Evolutionary conservation across 2,797 vertebrate species (phyloP).

Genomic region (Pelochelys cantorii): DNA sequence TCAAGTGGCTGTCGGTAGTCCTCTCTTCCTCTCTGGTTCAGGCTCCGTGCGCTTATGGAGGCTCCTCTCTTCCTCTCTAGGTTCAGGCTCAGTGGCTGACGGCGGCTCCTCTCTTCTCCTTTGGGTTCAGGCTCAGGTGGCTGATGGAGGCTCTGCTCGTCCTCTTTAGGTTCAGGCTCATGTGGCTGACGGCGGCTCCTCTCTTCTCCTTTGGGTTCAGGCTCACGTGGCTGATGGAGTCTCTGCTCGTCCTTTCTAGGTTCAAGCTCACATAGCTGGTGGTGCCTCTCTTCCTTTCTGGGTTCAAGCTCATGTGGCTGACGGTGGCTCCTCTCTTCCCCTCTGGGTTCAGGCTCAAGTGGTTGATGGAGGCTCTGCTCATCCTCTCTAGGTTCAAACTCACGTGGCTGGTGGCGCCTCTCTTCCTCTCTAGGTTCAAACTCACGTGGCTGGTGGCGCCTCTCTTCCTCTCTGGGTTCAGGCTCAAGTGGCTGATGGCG

Average conservation of each 20-base stretch:
- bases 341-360: fast-evolving
- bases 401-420: fast-evolving
- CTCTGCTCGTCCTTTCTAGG: not conserved
- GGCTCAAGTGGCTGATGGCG: not conserved
- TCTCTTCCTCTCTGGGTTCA: fast-evolving
- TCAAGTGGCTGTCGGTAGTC: fast-evolving
- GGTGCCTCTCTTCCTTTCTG: not conserved
- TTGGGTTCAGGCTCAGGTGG: not conserved
- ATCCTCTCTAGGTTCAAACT: not conserved
- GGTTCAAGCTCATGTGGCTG: not conserved
- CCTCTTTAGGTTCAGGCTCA: not conserved
- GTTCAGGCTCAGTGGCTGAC: not conserved
- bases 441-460: not conserved
- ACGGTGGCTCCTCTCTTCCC: fast-evolving
- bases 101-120: not conserved
- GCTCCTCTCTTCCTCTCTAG: fast-evolving
- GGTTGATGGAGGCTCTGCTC: not conserved
- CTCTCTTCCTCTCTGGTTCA: fast-evolving
- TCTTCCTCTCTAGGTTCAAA: not conserved
- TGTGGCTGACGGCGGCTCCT: fast-evolving
- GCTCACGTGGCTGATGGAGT: fast-evolving
- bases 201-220: fast-evolving
- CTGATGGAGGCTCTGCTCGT: fast-evolving
- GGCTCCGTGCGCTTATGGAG: fast-evolving
- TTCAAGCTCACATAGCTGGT: not conserved